A percentile compares a stretch with the other conserved stretches of the same genome.
phyloP scores from a whole-genome alignment of 2,113 vertebrate species.

The Zosterops lateralis region DNA sequence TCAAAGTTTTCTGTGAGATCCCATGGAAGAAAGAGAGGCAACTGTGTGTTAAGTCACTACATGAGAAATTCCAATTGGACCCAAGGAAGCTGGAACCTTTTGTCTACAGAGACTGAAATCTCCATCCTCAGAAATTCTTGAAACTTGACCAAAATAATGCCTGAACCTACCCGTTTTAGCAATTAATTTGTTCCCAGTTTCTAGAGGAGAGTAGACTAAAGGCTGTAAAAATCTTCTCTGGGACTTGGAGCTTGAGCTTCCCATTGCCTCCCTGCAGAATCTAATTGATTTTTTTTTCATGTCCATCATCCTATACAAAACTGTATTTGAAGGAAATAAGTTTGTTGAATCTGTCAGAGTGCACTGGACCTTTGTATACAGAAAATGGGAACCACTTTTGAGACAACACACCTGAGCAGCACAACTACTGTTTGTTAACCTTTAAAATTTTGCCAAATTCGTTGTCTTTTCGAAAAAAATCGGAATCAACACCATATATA shows the following conservation, averaged over 20 bases:
- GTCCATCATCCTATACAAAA: neutral
- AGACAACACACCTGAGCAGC: neutral
- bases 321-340: neutral
- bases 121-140: neutral
- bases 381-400: neutral
- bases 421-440: neutral
- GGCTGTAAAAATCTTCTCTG: neutral
- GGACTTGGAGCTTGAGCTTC: neutral
- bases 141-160: neutral
- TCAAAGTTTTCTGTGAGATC: neutral
- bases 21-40: neutral
- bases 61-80: neutral
- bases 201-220: neutral
- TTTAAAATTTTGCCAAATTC: neutral
- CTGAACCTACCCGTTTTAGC: neutral
- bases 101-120: neutral
- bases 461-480: neutral
- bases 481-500: neutral
- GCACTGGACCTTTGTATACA: neutral
- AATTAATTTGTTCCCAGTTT: neutral
- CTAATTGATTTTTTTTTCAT: neutral
- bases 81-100: neutral
- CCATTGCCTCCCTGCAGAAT: neutral
- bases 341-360: neutral
- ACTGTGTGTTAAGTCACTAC: neutral